Evolutionary conservation across 1,140 invertebrate genomes (phyloP).

Genomic region (Zaprionus gabonicus): DNA sequence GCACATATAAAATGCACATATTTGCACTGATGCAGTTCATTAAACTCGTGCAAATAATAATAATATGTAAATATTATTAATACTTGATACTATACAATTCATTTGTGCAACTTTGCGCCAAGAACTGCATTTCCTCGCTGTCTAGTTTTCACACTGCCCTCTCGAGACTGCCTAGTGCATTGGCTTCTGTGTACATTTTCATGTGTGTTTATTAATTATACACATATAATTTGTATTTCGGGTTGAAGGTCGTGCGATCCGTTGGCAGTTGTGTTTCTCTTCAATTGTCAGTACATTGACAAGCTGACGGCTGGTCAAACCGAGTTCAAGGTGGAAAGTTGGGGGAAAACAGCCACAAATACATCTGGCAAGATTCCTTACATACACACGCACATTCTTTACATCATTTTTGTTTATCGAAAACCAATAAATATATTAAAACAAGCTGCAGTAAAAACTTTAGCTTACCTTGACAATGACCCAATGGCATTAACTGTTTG

Average conservation of each 20-base stretch:
- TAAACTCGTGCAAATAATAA: slow-evolving; percentile 71
- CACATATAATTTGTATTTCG: slow-evolving; percentile 21
- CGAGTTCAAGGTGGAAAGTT: slow-evolving; percentile 40
- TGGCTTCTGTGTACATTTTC: slow-evolving; percentile 51
- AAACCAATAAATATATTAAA: slow-evolving; percentile 12
- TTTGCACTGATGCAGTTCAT: slow-evolving; percentile 67
- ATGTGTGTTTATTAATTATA: background rate
- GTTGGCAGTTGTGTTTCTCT: slow-evolving; percentile 46
- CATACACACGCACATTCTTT: background rate
- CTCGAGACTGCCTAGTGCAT: slow-evolving; percentile 43
- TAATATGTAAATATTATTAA: slow-evolving; percentile 64
- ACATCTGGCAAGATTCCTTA: slow-evolving; percentile 16
- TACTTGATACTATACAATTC: slow-evolving; percentile 43
- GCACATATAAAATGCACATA: slow-evolving; percentile 8
- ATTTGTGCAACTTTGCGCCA: slow-evolving; percentile 43
- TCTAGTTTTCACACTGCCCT: background rate
- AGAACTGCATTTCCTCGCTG: slow-evolving; percentile 45
- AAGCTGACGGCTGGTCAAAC: slow-evolving; percentile 50
- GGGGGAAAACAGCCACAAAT: slow-evolving; percentile 14
- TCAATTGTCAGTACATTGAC: slow-evolving; percentile 47
- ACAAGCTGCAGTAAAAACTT: background rate
- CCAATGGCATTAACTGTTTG: background rate
- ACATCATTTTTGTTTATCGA: slow-evolving; percentile 1
- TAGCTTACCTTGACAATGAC: slow-evolving; percentile 2
- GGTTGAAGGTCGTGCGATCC: slow-evolving; percentile 63